phyloP scores from a whole-genome alignment of 2,113 vertebrate genomes.

The Triplophysa tibetana region DNA sequence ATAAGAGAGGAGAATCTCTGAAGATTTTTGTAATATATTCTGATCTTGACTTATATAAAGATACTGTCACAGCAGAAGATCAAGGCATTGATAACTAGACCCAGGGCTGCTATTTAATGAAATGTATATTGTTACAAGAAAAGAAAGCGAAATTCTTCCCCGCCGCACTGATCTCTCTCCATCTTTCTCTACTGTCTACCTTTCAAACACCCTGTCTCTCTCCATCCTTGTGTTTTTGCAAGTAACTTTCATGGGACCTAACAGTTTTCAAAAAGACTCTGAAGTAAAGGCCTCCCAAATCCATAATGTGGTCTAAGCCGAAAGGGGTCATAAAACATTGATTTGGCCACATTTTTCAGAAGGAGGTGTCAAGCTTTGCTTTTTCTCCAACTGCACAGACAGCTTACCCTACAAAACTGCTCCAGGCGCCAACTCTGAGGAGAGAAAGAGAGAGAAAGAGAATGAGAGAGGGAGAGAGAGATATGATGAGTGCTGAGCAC shows the following conservation, averaged over 20 bases:
- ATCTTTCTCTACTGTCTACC: conserved; percentile 6
- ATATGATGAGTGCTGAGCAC: conserved; percentile 6
- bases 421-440: conserved; percentile 1
- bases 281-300: conserved; percentile 36
- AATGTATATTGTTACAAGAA: conserved; percentile 74
- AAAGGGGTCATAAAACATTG: conserved; percentile 39
- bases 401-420: conserved; percentile 37
- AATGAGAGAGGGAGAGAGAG: conserved; percentile 14
- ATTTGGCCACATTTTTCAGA: conserved; percentile 34
- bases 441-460: conserved; percentile 6
- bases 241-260: conserved; percentile 26
- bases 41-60: conserved; percentile 12
- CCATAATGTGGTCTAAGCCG: conserved; percentile 38
- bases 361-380: conserved; percentile 36
- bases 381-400: conserved; percentile 29
- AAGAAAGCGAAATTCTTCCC: conserved; percentile 29
- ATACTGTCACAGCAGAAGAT: conserved; percentile 28
- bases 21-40: conserved; percentile 49
- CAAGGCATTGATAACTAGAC: conserved; percentile 26
- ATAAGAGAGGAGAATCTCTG: conserved; percentile 13
- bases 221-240: conserved; percentile 15
- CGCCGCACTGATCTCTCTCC: conserved; percentile 36
- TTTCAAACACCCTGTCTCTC: conserved; percentile 30
- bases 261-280: conserved; percentile 19
- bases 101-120: conserved; percentile 69